Conservation (phyloP, 2,888 invertebrate genomes). For the Drosophila barbarae region DNA sequence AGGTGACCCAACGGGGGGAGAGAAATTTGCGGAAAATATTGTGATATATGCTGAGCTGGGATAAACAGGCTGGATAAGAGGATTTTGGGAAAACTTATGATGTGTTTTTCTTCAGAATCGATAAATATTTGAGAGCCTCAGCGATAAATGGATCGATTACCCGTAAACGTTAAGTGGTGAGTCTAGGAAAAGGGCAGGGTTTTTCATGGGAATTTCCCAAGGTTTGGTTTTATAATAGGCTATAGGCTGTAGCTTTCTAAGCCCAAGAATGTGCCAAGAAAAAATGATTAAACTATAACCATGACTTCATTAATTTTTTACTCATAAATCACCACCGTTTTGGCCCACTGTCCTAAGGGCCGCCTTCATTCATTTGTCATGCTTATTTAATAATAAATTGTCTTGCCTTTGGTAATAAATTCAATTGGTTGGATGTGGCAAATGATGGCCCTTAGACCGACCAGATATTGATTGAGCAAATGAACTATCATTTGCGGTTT, state of each 20-base stretch:
- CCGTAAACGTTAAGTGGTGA: slow-evolving; percentile 6
- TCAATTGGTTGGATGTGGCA: slow-evolving; percentile 57
- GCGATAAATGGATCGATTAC: slow-evolving; percentile 30
- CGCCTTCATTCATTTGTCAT: slow-evolving; percentile 51
- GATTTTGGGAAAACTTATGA: slow-evolving; percentile 34
- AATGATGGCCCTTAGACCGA: slow-evolving; percentile 34
- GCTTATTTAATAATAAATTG: slow-evolving; percentile 58
- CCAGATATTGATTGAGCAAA: slow-evolving; percentile 57
- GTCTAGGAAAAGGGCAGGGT: not conserved
- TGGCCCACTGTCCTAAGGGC: not conserved
- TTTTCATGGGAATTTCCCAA: not conserved
- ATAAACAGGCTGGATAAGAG: slow-evolving; percentile 35
- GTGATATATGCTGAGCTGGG: slow-evolving; percentile 34
- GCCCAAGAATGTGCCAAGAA: not conserved
- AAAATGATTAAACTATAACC: not conserved
- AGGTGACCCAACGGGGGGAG: slow-evolving; percentile 27
- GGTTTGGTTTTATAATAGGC: not conserved
- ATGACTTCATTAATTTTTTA: not conserved
- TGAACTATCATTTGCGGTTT: slow-evolving; percentile 52
- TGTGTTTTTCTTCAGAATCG: slow-evolving; percentile 30
- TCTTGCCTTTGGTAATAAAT: slow-evolving; percentile 49
- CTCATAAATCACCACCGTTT: not conserved
- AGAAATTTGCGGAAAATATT: slow-evolving; percentile 28
- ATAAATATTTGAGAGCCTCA: slow-evolving; percentile 32
- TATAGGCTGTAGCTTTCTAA: not conserved